Conservation (phyloP, 1,140 invertebrate genomes). For the Zaprionus lachaisei region DNA sequence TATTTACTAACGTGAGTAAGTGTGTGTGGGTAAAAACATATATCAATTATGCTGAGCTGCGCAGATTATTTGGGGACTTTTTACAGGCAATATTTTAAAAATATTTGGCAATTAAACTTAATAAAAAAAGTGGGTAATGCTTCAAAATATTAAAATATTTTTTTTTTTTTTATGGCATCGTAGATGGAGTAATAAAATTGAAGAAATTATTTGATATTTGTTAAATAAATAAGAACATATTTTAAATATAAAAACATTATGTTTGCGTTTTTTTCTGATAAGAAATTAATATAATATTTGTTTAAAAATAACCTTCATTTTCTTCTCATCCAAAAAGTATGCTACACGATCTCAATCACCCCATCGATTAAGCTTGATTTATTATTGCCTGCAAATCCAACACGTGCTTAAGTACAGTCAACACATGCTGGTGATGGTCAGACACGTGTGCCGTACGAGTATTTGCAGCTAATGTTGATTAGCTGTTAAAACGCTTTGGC, state of each 20-base stretch:
- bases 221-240: not conserved
- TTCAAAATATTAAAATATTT: no score
- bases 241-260: no score
- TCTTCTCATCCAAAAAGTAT: not conserved
- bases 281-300: no score
- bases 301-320: no score
- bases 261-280: no score
- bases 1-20: not conserved
- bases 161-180: no score
- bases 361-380: not conserved
- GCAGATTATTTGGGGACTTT: not conserved
- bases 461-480: conserved; percentile 41
- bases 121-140: not conserved
- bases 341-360: not conserved
- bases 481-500: conserved; percentile 51
- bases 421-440: not conserved
- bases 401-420: not conserved
- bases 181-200: no score
- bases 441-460: not conserved
- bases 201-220: not conserved
- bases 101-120: not conserved
- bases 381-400: conserved; percentile 4
- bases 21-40: not conserved
- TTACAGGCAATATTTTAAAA: not conserved
- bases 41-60: not conserved